Evolutionary conservation across 2,888 invertebrate species (phyloP).

Genomic region (Chromoteleia sp.): DNA sequence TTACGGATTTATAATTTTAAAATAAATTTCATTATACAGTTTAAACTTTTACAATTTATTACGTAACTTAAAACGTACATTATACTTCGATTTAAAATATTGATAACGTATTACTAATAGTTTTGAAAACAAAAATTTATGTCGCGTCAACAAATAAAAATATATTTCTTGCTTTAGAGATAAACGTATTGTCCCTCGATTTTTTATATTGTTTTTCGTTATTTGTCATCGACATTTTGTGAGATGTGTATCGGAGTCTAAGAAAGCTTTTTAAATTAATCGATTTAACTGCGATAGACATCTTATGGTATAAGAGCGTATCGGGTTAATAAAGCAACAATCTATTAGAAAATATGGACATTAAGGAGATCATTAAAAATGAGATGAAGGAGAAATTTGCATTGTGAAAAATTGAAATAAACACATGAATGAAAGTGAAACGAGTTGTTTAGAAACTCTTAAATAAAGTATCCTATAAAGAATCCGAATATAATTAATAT

Average conservation of each 20-base stretch:
- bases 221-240: slow-evolving; percentile 33
- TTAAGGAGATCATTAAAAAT: slow-evolving; percentile 29
- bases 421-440: slow-evolving; percentile 20
- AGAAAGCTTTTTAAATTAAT: slow-evolving; percentile 33
- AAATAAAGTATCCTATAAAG: slow-evolving; percentile 22
- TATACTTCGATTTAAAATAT: not conserved
- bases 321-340: slow-evolving; percentile 36
- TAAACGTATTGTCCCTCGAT: not conserved
- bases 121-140: slow-evolving; percentile 22
- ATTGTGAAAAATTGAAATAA: slow-evolving; percentile 15
- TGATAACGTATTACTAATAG: slow-evolving; percentile 3
- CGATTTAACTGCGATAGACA: slow-evolving; percentile 17
- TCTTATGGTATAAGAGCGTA: slow-evolving; percentile 13
- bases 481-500: slow-evolving; percentile 27
- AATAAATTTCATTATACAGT: not conserved
- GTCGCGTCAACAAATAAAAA: slow-evolving; percentile 20
- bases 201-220: slow-evolving; percentile 19
- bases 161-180: slow-evolving; percentile 6
- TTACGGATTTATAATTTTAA: no score
- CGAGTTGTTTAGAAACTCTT: slow-evolving; percentile 10
- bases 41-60: not conserved
- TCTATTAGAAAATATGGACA: slow-evolving; percentile 19
- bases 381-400: not conserved
- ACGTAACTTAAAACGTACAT: not conserved
- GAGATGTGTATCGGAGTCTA: slow-evolving; percentile 12